Conservation (phyloP, 2,888 invertebrate genomes). For the Xanthorhoe spadicearia region DNA sequence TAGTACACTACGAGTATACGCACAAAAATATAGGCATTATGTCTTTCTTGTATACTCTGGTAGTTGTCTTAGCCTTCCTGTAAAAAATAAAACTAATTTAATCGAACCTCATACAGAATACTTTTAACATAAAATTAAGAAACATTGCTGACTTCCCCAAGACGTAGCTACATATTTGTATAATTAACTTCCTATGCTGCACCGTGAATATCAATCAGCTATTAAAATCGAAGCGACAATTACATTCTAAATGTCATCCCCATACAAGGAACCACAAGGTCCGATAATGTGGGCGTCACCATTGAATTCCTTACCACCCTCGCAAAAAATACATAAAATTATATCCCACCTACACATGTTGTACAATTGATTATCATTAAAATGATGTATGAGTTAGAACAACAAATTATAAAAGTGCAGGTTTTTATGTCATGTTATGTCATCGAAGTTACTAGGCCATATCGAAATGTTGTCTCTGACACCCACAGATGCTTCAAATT, state of each 20-base stretch:
- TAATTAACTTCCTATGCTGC: constrained; percentile 35
- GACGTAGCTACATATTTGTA: background rate
- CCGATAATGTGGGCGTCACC: constrained; percentile 64
- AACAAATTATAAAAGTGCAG: constrained; percentile 33
- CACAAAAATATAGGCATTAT: too few relatives aligned
- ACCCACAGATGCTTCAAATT: constrained; percentile 11
- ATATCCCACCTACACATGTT: constrained; percentile 59
- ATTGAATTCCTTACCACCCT: constrained; percentile 67
- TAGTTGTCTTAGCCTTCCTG: too few relatives aligned
- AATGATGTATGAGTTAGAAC: constrained; percentile 45
- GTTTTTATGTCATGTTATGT: constrained; percentile 36
- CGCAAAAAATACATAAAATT: constrained; percentile 62
- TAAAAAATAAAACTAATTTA: too few relatives aligned
- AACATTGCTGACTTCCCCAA: background rate
- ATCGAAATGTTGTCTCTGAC: constrained; percentile 16
- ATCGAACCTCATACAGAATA: background rate
- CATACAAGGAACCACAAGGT: constrained; percentile 71
- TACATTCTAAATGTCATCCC: constrained; percentile 60
- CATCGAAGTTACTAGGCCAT: constrained; percentile 32
- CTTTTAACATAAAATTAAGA: background rate
- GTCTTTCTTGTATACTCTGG: too few relatives aligned
- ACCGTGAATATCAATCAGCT: constrained; percentile 46
- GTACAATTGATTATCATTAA: constrained; percentile 46
- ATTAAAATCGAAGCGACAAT: constrained; percentile 69
- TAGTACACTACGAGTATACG: too few relatives aligned